Conservation (phyloP, 2,888 invertebrate species). For the Mythimna pallens region DNA sequence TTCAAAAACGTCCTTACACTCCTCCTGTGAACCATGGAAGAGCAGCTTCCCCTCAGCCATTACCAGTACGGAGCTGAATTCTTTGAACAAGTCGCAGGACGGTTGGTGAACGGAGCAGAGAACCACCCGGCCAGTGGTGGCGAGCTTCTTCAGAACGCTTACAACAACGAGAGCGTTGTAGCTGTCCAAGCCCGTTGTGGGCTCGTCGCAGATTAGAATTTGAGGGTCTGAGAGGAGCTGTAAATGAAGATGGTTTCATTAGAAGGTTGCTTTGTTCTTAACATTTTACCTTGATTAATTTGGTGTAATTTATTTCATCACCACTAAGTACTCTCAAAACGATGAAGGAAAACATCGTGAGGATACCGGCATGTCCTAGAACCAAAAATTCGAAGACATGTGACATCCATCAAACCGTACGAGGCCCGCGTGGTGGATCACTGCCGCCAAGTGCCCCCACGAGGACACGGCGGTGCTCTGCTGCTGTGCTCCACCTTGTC, state of each 20-base stretch:
- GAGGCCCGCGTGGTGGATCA: no score
- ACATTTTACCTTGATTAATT: no score
- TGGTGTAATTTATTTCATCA: no score
- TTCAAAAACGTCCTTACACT: constrained; percentile 92
- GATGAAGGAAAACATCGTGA: no score
- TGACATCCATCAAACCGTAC: no score
- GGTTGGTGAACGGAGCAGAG: constrained; percentile 98
- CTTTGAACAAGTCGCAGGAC: constrained; percentile 94
- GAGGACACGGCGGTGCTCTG: no score
- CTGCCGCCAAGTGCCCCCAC: no score
- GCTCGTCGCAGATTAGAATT: constrained; percentile 97
- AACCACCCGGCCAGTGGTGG: constrained; percentile 93
- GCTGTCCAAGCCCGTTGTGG: constrained; percentile 97
- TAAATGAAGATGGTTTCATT: constrained; percentile 38
- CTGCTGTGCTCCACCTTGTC: no score
- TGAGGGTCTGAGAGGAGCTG: constrained; percentile 96
- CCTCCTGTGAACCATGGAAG: constrained; percentile 93
- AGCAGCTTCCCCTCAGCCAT: constrained; percentile 95
- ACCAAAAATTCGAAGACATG: no score
- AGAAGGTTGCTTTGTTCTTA: no score
- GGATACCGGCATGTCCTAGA: no score
- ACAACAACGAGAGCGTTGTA: constrained; percentile 96
- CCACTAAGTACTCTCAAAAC: no score
- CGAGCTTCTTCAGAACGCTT: constrained; percentile 91
- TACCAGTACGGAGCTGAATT: constrained; percentile 94